Evolutionary conservation across 2,888 invertebrate species (phyloP), one percentile per base, ranked within the genome.

Genomic region (Lacanobia wlatinum): DNA sequence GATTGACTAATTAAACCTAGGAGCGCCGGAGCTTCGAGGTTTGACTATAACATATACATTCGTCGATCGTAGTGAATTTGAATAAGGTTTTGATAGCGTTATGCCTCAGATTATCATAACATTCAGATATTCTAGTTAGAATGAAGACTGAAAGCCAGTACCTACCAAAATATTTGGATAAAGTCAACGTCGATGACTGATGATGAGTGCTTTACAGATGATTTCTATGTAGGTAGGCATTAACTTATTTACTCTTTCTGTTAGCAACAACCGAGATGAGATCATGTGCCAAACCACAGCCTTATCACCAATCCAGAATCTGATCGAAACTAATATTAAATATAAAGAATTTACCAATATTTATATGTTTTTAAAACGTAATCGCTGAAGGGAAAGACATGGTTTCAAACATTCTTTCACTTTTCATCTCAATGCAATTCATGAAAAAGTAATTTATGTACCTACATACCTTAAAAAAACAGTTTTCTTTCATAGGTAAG

Each of bases 31-130:
- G 40, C 40, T 40, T 40, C 40, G 8, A 40, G 40, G 40, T 40
- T 40, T 10, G 10, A 40, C 8, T 40, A 5, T 40, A 46, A 16
- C 2, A 46, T 38, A 62, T 38, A 12, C 46, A 34, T 67, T 38
- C 12, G 53, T 48, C 34, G 58, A 76, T 66, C 56, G 48, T 62
- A 66, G 65, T 61, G 70, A 64, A 59, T 76, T 23, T 23, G 3
- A 28, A 77, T 48, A n/a, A 34, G 21, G 40, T 53, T 63, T 40
- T 62, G 48, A 67, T 50, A 67, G 48, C 53, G 21, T 56, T 72
- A 56, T 50, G 55, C 14, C 18, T 56, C 38, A 56, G 46, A 46
- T 56, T 64, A 23, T 72, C 34, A 52, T 28, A 12, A 56, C 38
- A 38, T 65, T 65, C 14, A 61, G 34, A 63, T 52, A 23, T 56